These are phyloP conservation scores for Drosophila meridiana DNA, from an alignment of 2,888 invertebrate species.

Conservation along the genomic window DNA sequence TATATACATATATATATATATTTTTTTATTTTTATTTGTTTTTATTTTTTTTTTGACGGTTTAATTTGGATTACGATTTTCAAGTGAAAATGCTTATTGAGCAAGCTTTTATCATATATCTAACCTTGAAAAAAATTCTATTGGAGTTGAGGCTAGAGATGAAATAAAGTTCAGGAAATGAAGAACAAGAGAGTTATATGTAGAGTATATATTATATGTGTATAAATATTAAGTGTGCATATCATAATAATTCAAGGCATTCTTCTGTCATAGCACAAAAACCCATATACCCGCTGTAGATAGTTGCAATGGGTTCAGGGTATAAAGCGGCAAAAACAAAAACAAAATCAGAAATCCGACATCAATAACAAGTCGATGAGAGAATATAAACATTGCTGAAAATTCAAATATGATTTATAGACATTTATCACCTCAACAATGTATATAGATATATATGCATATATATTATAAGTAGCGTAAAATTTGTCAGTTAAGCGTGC, in stretches of 20 bases:
- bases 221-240: too few species aligned
- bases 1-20: not conserved
- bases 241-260: too few species aligned
- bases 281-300: not conserved
- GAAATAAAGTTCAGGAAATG: not conserved
- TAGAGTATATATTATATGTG: not conserved
- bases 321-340: not conserved
- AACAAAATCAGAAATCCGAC: slow-evolving; percentile 6
- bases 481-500: not conserved
- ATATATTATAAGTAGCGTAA: not conserved
- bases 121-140: not conserved
- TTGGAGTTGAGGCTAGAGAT: not conserved
- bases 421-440: slow-evolving; percentile 13
- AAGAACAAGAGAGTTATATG: not conserved
- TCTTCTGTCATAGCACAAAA: not conserved
- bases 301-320: not conserved
- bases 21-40: not conserved
- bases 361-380: not conserved
- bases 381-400: not conserved
- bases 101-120: not conserved
- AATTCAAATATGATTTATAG: slow-evolving; percentile 1
- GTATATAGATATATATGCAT: not conserved
- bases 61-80: not conserved
- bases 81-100: not conserved
- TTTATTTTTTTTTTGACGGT: not conserved